Evolutionary conservation across 2,888 invertebrate species (phyloP).

Genomic region (Pristionchus fissidentatus): DNA sequence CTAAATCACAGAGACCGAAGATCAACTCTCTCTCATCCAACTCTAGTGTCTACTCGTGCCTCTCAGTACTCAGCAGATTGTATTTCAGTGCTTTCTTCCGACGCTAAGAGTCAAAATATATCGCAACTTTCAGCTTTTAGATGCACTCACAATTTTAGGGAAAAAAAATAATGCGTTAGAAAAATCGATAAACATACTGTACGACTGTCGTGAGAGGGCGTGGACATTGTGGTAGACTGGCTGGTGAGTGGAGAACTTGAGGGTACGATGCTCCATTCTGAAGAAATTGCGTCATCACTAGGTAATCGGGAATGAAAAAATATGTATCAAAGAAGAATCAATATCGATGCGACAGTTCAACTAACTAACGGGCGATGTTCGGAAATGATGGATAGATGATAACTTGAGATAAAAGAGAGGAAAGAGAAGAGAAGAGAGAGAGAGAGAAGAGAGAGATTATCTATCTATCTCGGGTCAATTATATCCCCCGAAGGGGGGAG

Average conservation of each 20-base stretch:
- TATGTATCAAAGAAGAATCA: neutral
- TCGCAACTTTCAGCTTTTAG: too few relatives aligned
- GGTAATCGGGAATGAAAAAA: constrained; percentile 19
- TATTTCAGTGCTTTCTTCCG: too few relatives aligned
- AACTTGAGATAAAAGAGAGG: neutral
- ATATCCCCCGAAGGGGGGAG: neutral
- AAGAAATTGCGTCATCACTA: neutral
- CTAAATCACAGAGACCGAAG: neutral
- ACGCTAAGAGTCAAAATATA: too few relatives aligned
- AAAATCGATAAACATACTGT: constrained; percentile 10
- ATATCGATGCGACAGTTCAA: neutral
- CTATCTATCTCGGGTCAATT: too few relatives aligned
- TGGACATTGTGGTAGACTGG: constrained; percentile 35
- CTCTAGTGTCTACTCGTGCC: too few relatives aligned
- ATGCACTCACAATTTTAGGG: too few relatives aligned
- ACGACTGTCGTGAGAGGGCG: constrained; percentile 9
- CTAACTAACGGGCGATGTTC: neutral
- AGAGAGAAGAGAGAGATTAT: constrained; percentile 12
- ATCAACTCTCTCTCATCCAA: too few relatives aligned
- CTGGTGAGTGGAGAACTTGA: constrained; percentile 45
- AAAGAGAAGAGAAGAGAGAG: neutral
- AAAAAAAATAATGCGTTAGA: too few relatives aligned
- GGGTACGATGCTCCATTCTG: constrained; percentile 47
- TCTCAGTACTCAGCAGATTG: too few relatives aligned
- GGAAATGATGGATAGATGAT: neutral